Percentiles rank a stretch among this genome's conserved stretches.
phyloP scores from a whole-genome alignment of 2,888 invertebrate genomes.

The Troides helena region DNA sequence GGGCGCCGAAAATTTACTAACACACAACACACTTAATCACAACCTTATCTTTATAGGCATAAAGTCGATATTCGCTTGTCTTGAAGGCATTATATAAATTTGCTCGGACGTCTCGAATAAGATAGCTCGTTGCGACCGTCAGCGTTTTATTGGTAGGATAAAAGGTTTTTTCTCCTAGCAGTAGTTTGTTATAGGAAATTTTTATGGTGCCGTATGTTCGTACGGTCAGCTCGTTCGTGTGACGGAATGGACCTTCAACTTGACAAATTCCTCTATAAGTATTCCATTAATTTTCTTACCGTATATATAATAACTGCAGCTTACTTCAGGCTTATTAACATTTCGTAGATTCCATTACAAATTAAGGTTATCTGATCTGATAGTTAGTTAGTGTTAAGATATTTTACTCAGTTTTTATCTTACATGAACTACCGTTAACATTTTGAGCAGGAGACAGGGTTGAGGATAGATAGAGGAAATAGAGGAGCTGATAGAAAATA shows the following conservation, averaged over 20 bases:
- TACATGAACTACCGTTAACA: no score
- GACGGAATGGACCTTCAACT: neutral
- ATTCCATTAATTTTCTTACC: conserved; percentile 4
- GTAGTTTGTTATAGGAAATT: conserved; percentile 38
- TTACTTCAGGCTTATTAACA: conserved; percentile 3
- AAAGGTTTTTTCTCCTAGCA: conserved; percentile 43
- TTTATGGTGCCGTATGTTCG: conserved; percentile 33
- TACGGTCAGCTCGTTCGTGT: conserved; percentile 12
- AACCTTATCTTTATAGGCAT: conserved; percentile 27
- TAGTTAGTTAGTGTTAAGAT: no score
- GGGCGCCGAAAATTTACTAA: conserved; percentile 44
- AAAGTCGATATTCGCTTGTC: conserved; percentile 35
- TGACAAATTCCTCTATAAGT: conserved; percentile 15
- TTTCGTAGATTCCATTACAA: neutral
- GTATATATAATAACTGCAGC: neutral
- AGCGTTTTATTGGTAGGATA: conserved; percentile 55
- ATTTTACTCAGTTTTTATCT: no score
- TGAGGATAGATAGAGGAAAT: no score
- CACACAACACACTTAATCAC: conserved; percentile 23
- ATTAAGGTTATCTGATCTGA: no score
- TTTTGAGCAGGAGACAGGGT: no score
- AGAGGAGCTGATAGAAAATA: no score
- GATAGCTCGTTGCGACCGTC: conserved; percentile 44
- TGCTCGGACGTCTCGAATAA: conserved; percentile 36
- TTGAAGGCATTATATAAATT: neutral